phyloP scores from a whole-genome alignment of 2,797 vertebrate species.

The Pantherophis alleghaniensis region DNA sequence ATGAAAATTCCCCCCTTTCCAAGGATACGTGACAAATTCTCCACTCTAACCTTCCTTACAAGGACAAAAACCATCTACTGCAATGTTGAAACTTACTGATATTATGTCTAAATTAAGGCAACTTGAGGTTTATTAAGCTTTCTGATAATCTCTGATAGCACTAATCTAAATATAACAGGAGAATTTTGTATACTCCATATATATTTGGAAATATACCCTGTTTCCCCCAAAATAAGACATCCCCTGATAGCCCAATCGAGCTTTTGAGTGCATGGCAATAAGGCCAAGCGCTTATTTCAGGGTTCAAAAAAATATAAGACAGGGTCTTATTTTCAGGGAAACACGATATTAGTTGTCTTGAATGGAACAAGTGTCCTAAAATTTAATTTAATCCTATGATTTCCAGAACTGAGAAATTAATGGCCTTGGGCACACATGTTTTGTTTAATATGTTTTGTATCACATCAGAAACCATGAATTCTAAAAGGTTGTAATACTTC shows the following conservation, averaged over 20 bases:
- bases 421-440: not conserved
- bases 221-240: too few relatives aligned
- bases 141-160: not conserved
- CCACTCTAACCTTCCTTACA: not conserved
- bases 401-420: not conserved
- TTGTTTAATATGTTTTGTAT: not conserved
- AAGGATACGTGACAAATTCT: not conserved
- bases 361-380: too few relatives aligned
- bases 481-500: not conserved
- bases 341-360: not conserved
- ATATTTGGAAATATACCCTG: not conserved
- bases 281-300: too few relatives aligned
- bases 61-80: not conserved
- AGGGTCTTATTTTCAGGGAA: too few relatives aligned
- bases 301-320: too few relatives aligned
- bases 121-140: not conserved
- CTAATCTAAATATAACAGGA: not conserved
- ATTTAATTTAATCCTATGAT: not conserved
- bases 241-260: too few relatives aligned
- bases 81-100: not conserved
- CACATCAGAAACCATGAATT: not conserved
- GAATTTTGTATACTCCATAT: not conserved
- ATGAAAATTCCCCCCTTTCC: too few relatives aligned
- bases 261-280: too few relatives aligned
- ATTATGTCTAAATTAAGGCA: not conserved